Conservation (phyloP, 2,888 invertebrate species). For the Micropterix aruncella region DNA sequence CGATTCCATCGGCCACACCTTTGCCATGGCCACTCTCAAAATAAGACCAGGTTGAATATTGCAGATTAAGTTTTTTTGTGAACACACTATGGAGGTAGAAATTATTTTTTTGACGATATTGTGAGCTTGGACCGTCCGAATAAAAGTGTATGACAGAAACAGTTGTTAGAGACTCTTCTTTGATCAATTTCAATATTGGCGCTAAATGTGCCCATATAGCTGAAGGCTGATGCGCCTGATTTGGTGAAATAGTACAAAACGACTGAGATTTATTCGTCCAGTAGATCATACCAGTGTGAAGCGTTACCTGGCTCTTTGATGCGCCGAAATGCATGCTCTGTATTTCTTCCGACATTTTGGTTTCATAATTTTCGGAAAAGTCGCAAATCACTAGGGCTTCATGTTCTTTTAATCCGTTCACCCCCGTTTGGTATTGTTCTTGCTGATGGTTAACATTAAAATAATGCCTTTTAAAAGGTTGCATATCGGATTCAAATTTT, state of each 20-base stretch:
- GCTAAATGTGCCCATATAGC: constrained; percentile 5
- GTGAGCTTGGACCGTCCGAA: constrained; percentile 8
- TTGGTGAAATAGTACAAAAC: constrained; percentile 4
- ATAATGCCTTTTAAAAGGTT: too few species aligned
- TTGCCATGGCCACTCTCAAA: too few species aligned
- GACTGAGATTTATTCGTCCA: constrained; percentile 1
- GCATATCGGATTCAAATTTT: too few species aligned
- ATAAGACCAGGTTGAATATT: too few species aligned
- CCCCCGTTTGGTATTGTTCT: too few species aligned
- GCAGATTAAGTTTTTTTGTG: too few species aligned
- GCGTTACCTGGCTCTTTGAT: constrained; percentile 4
- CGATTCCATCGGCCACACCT: too few species aligned
- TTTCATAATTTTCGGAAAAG: constrained; percentile 9
- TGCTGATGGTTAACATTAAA: too few species aligned
- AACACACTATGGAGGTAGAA: too few species aligned
- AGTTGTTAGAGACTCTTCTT: neutral
- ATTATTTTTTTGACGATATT: constrained; percentile 10
- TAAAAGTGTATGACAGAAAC: too few species aligned
- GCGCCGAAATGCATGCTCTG: constrained; percentile 10
- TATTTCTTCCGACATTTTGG: constrained; percentile 9
- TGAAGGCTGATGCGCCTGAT: constrained; percentile 1
- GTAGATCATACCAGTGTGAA: constrained; percentile 5
- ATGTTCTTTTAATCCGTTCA: too few species aligned
- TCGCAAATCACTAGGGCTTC: too few species aligned
- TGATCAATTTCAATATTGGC: constrained; percentile 3